These are phyloP conservation scores for Drosophila ambigua DNA, from an alignment of 1,140 invertebrate genomes.

Conservation along the genomic window DNA sequence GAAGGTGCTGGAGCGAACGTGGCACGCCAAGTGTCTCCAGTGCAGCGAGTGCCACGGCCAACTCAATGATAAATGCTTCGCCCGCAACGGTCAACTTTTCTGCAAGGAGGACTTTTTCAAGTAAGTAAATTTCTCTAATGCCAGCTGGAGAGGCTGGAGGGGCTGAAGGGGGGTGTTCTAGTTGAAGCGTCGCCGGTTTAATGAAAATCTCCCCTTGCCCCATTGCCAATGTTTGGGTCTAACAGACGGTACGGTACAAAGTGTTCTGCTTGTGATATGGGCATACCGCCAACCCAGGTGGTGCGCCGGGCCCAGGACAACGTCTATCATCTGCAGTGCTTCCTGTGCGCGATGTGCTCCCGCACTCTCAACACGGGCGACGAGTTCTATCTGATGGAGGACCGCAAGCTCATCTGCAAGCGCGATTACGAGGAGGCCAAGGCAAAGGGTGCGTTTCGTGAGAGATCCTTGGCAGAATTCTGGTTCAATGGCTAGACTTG, in stretches of 20 bases:
- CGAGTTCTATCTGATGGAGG: conserved; percentile 99
- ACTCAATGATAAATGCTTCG: conserved; percentile 98
- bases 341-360: conserved; percentile 97
- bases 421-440: conserved; percentile 98
- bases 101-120: conserved; percentile 99
- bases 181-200: conserved; percentile 47
- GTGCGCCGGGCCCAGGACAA: conserved; percentile 96
- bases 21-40: conserved; percentile 98
- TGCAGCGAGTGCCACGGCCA: conserved; percentile 96
- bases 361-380: conserved; percentile 98
- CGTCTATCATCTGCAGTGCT: conserved; percentile 99
- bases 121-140: conserved; percentile 88
- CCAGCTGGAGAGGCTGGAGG: background rate
- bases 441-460: conserved; percentile 88
- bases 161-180: background rate
- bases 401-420: conserved; percentile 98
- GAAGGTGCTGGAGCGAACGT: conserved; percentile 96
- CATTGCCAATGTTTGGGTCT: conserved; percentile 83
- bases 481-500: background rate
- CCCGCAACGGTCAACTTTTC: conserved; percentile 96
- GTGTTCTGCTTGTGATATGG: conserved; percentile 98
- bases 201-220: conserved; percentile 62
- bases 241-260: conserved; percentile 98
- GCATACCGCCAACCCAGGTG: conserved; percentile 97
- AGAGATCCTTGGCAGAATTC: background rate